Percentiles rank a stretch among this genome's conserved stretches.
phyloP scores from a whole-genome alignment of 2,797 vertebrate genomes.

The Amniataba percoides region DNA sequence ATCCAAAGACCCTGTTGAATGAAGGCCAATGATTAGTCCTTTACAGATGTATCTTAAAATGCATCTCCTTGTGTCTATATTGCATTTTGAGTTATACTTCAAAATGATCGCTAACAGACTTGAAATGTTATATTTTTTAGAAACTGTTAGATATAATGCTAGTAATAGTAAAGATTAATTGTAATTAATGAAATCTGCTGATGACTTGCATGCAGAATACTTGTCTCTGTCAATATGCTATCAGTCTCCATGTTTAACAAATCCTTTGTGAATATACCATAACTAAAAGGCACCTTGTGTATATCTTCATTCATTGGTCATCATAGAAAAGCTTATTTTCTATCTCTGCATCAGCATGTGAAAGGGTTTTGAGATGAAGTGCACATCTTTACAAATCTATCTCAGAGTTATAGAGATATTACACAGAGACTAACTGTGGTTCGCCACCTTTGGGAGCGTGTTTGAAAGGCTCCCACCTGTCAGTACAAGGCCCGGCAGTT shows the following conservation, averaged over 20 bases:
- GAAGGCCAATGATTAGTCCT: constrained; percentile 27
- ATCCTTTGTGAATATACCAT: background rate
- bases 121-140: background rate
- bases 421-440: background rate
- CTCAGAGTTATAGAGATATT: background rate
- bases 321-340: background rate
- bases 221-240: background rate
- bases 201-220: background rate
- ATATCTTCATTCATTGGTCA: background rate
- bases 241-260: background rate
- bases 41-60: constrained; percentile 39
- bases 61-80: constrained; percentile 4
- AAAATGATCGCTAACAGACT: background rate
- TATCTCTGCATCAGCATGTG: background rate
- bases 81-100: constrained; percentile 12
- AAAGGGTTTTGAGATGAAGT: background rate
- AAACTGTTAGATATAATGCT: background rate
- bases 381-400: background rate
- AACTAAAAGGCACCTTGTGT: background rate
- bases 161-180: background rate
- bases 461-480: background rate
- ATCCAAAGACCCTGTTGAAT: constrained; percentile 20
- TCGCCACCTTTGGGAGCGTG: background rate
- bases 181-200: background rate
- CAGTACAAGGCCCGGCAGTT: background rate